These are phyloP conservation scores for Lacanobia oleracea DNA, from an alignment of 2,888 invertebrate species.

Conservation along the genomic window DNA sequence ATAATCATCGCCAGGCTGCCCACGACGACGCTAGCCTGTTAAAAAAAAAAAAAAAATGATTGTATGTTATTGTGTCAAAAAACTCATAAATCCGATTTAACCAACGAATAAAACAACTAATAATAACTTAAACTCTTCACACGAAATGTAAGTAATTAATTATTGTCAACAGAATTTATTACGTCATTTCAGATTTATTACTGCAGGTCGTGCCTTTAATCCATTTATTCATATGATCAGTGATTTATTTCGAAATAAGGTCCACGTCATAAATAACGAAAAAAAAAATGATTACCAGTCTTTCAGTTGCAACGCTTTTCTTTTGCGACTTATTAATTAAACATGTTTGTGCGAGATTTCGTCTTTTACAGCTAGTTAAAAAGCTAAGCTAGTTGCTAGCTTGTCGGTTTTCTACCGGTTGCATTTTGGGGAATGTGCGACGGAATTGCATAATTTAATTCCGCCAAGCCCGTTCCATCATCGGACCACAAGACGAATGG, in stretches of 20 bases:
- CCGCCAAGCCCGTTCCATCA: too few relatives aligned
- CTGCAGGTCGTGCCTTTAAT: conserved; percentile 3
- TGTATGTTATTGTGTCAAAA: too few relatives aligned
- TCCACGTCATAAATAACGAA: conserved; percentile 31
- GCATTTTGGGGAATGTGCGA: too few relatives aligned
- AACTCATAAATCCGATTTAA: neutral
- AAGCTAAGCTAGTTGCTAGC: neutral
- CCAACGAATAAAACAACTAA: neutral
- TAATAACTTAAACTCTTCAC: neutral
- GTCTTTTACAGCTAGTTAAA: too few relatives aligned
- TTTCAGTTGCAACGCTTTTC: conserved; percentile 20
- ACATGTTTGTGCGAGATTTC: neutral
- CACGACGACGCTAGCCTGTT: too few relatives aligned
- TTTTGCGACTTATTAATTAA: conserved; percentile 16
- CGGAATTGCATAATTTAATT: too few relatives aligned
- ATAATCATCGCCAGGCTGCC: too few relatives aligned
- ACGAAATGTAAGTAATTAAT: conserved; percentile 33
- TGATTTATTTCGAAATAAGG: conserved; percentile 40
- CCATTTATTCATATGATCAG: conserved; percentile 31
- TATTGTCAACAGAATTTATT: conserved; percentile 4
- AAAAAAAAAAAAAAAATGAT: neutral
- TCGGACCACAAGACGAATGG: too few relatives aligned
- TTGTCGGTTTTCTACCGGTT: too few relatives aligned
- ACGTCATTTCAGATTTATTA: conserved; percentile 24
- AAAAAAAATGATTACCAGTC: conserved; percentile 18